A percentile compares a stretch with the other conserved stretches of the same genome.
phyloP scores from a whole-genome alignment of 2,113 vertebrate species.

The Propithecus coquereli region DNA sequence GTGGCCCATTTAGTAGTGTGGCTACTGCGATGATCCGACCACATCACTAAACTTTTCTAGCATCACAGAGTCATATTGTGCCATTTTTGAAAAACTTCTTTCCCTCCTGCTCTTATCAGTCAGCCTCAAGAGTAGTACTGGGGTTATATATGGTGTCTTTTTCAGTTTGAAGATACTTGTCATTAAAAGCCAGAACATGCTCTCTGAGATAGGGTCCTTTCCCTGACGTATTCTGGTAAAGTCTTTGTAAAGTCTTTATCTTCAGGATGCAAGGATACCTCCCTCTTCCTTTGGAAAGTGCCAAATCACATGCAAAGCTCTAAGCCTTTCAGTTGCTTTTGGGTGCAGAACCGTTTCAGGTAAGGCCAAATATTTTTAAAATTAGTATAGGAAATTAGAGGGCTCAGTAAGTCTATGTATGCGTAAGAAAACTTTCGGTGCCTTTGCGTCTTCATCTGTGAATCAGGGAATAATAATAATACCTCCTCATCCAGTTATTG shows the following conservation, averaged over 20 bases:
- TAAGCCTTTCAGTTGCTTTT: slow-evolving; percentile 17
- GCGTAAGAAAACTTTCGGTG: neutral
- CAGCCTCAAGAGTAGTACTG: neutral
- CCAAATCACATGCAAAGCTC: neutral
- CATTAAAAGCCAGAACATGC: neutral
- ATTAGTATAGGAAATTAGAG: neutral
- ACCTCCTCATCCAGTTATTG: neutral
- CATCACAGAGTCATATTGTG: neutral
- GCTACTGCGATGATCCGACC: neutral
- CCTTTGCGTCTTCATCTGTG: neutral
- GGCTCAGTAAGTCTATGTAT: neutral
- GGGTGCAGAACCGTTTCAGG: slow-evolving; percentile 22
- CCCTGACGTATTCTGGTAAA: neutral
- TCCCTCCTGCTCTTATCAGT: neutral
- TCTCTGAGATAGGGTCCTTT: slow-evolving; percentile 25
- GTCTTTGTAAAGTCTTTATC: slow-evolving; percentile 51
- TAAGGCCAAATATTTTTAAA: slow-evolving; percentile 50
- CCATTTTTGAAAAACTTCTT: neutral
- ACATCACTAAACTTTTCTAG: neutral
- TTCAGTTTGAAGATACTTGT: neutral
- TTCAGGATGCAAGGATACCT: slow-evolving; percentile 33
- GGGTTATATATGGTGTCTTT: neutral
- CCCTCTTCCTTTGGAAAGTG: slow-evolving; percentile 55
- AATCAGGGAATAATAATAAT: neutral
- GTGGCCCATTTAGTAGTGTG: neutral